Percentiles rank a stretch among this genome's conserved stretches.
Evolutionary conservation across 37 sponge, comb jelly and placozoan genomes (phyloP).

Genomic region (Mnemiopsis leidyi): DNA sequence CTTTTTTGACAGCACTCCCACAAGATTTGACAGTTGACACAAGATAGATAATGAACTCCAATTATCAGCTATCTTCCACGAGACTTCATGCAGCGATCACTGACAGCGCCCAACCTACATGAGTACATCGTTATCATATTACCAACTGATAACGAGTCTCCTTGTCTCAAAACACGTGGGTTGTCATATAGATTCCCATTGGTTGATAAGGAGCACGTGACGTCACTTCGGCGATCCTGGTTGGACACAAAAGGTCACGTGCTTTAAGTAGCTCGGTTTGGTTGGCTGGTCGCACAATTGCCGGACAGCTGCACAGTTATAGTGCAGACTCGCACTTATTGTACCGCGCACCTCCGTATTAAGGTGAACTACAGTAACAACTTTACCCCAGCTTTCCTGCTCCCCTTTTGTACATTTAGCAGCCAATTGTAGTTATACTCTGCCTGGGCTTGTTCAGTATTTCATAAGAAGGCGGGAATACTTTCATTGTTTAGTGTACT

Average conservation of each 20-base stretch:
- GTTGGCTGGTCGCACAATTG: background rate
- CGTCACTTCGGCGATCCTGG: background rate
- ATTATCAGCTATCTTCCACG: background rate
- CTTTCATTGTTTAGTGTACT: too few relatives aligned
- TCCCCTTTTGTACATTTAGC: too few relatives aligned
- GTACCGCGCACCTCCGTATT: too few relatives aligned
- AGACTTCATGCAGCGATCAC: background rate
- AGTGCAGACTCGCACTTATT: background rate
- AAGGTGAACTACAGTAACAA: too few relatives aligned
- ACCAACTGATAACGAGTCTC: background rate
- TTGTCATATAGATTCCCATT: background rate
- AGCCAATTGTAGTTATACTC: too few relatives aligned
- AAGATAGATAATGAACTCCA: background rate
- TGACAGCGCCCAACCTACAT: background rate
- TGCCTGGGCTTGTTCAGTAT: too few relatives aligned
- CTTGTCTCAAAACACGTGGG: background rate
- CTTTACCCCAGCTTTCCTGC: too few relatives aligned
- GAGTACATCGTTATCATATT: background rate
- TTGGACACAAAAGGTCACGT: background rate
- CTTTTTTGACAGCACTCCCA: background rate
- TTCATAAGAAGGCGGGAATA: too few relatives aligned
- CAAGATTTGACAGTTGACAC: background rate
- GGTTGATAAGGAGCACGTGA: background rate
- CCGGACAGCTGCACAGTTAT: background rate
- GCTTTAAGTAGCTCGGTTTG: background rate